These are phyloP conservation scores for Gandaritis pyraliata DNA, from an alignment of 2,888 invertebrate species.

Conservation along the genomic window DNA sequence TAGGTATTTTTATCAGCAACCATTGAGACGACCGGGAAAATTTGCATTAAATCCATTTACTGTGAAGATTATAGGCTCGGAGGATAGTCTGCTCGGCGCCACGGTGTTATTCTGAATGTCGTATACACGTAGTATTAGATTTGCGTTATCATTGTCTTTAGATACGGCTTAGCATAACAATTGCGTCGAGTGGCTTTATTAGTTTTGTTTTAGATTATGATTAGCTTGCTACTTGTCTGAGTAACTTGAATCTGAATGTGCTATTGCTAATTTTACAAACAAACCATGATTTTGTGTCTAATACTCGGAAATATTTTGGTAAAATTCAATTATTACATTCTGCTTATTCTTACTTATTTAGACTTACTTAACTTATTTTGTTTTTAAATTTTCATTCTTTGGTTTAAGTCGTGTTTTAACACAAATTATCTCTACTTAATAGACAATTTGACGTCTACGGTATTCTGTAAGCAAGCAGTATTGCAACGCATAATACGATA, in stretches of 20 bases:
- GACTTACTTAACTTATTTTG: no score
- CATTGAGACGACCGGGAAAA: slow-evolving; percentile 64
- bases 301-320: no score
- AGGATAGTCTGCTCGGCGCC: slow-evolving; percentile 67
- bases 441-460: slow-evolving; percentile 58
- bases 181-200: slow-evolving; percentile 36
- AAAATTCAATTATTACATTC: no score
- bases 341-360: no score
- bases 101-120: slow-evolving; percentile 46
- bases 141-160: slow-evolving; percentile 36
- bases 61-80: slow-evolving; percentile 69
- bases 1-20: slow-evolving; percentile 65
- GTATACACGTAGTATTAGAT: slow-evolving; percentile 34
- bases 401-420: no score
- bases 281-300: neutral
- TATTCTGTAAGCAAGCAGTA: slow-evolving; percentile 56
- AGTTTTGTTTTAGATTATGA: slow-evolving; percentile 31
- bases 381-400: neutral
- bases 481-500: slow-evolving; percentile 70
- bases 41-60: slow-evolving; percentile 80
- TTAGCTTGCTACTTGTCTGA: slow-evolving; percentile 20
- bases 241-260: neutral
- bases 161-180: slow-evolving; percentile 37
- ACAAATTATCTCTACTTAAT: no score
- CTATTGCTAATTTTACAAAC: neutral